phyloP scores from a whole-genome alignment of 2,888 invertebrate genomes.

The Mythimna impura region DNA sequence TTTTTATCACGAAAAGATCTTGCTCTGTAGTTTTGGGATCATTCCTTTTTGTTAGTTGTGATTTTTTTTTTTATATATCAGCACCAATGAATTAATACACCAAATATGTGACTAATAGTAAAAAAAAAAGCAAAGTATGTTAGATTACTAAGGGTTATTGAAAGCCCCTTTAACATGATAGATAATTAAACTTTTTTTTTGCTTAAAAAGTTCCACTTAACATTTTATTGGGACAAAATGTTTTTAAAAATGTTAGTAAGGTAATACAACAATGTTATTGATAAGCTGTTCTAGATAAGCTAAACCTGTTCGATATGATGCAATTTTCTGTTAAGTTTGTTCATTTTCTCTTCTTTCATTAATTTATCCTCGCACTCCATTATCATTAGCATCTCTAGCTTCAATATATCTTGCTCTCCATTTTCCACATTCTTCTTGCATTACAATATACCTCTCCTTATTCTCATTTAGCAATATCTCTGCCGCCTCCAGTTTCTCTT shows the following conservation, averaged over 20 bases:
- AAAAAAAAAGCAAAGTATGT: neutral
- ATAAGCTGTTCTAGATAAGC: neutral
- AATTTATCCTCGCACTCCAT: conserved; percentile 15
- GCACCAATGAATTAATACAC: neutral
- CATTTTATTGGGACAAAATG: neutral
- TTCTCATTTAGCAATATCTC: conserved; percentile 73
- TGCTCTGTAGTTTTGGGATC: no score
- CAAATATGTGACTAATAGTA: neutral
- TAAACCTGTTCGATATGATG: neutral
- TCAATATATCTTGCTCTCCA: conserved; percentile 80
- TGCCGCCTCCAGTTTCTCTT: conserved; percentile 69
- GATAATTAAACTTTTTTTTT: neutral
- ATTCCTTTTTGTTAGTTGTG: neutral
- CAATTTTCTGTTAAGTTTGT: neutral
- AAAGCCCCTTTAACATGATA: neutral
- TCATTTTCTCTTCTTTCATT: neutral
- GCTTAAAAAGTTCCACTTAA: no score
- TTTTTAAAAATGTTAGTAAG: neutral
- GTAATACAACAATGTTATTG: neutral
- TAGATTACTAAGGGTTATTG: neutral
- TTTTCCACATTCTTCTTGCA: conserved; percentile 74
- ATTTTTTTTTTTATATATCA: no score
- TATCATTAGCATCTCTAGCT: conserved; percentile 19
- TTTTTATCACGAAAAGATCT: no score
- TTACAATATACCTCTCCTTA: conserved; percentile 66